phyloP scores from a whole-genome alignment of 2,888 invertebrate species.

The Scaptomyza flava region DNA sequence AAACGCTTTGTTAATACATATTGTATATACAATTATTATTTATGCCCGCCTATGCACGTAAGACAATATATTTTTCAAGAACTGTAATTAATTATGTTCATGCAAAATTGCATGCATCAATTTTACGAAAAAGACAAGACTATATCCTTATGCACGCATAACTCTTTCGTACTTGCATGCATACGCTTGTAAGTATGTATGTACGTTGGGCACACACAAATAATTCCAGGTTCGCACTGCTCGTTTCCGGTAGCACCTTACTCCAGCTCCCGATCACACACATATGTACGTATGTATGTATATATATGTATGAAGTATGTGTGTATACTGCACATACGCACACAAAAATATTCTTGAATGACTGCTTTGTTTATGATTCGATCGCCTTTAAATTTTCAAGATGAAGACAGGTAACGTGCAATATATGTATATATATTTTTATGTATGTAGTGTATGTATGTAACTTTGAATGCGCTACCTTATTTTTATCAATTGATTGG shows the following conservation, averaged over 20 bases:
- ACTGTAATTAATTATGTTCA: conserved; percentile 4
- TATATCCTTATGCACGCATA: conserved; percentile 7
- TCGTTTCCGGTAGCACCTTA: conserved; percentile 21
- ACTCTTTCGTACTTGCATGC: not conserved
- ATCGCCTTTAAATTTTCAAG: conserved; percentile 17
- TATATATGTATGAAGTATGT: not conserved
- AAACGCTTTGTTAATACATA: conserved; percentile 6
- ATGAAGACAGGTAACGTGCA: conserved; percentile 17
- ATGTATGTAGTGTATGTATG: not conserved
- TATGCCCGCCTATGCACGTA: not conserved
- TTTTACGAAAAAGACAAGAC: conserved; percentile 1
- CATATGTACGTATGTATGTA: not conserved
- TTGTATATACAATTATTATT: not conserved
- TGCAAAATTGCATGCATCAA: conserved; percentile 7
- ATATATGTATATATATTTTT: not conserved
- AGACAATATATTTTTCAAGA: not conserved
- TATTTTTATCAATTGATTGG: conserved; percentile 4
- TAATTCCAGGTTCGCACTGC: conserved; percentile 21
- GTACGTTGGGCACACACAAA: conserved; percentile 10
- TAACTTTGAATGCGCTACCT: conserved; percentile 8
- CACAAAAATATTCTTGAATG: conserved; percentile 19
- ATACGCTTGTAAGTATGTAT: not conserved
- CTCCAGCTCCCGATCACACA: conserved; percentile 4
- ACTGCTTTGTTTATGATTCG: conserved; percentile 21
- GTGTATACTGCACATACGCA: conserved; percentile 10